phyloP scores from a whole-genome alignment of 2,797 vertebrate species.

The Hirundo rustica region DNA sequence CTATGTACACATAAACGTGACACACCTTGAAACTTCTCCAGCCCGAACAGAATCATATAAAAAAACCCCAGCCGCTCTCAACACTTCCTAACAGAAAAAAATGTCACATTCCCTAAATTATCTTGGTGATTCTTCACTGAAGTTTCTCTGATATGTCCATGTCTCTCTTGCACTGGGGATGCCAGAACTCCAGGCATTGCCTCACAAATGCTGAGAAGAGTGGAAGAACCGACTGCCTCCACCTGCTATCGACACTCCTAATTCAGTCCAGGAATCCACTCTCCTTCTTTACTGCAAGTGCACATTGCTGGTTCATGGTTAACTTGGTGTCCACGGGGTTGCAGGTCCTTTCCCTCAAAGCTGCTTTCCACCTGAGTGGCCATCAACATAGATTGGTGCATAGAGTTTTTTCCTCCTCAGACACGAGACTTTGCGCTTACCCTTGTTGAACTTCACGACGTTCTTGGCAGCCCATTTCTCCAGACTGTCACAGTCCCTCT shows the following conservation, averaged over 20 bases:
- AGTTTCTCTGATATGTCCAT: neutral
- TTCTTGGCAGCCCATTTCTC: neutral
- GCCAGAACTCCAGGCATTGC: neutral
- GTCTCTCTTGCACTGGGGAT: neutral
- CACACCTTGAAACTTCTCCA: neutral
- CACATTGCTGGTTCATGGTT: neutral
- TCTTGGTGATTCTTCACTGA: neutral
- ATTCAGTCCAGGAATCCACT: neutral
- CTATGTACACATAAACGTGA: neutral
- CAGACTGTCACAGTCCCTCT: neutral
- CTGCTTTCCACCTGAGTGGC: neutral
- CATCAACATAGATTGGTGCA: neutral
- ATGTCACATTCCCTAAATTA: neutral
- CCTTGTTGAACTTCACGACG: neutral
- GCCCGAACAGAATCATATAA: neutral
- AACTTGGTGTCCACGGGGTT: neutral
- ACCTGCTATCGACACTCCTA: neutral
- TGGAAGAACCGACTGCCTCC: neutral
- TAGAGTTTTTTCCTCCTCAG: neutral
- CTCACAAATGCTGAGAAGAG: neutral
- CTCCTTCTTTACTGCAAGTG: neutral
- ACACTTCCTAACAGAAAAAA: neutral
- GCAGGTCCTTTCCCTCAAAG: neutral
- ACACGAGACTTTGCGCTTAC: neutral
- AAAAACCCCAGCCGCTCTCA: neutral